Evolutionary conservation across 2,113 vertebrate species (phyloP), one percentile per base, ranked within the genome.

Genomic region (Catharus minimus): DNA sequence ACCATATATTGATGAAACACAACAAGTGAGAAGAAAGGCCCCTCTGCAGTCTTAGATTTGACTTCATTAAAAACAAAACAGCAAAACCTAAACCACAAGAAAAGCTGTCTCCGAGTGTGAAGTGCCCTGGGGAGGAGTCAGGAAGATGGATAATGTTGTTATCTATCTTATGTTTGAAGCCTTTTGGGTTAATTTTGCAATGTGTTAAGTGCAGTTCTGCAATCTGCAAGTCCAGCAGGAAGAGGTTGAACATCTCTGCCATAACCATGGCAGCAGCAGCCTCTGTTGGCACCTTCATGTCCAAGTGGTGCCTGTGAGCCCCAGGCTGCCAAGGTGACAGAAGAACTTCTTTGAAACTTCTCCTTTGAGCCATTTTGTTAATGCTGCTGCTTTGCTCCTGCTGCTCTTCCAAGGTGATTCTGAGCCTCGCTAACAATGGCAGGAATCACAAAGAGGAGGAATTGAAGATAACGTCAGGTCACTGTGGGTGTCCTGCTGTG

Each of bases 221-320:
- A 49, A 2, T 19, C 49, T 79, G 71, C 60, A 57, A 33, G 27
- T 33, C 15, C 23, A 58, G 52, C 49, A 62, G 58, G 16, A 73
- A 30, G 61, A 86, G 44, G 56, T 13, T 26, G 57, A 50, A 11
- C 10, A 6, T 62, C 56, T 67, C 22, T 47, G 66, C 68, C 16
- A 0, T n/a, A 36, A 15, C n/a, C 5, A 0, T 2, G 36, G 6
- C 3, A 13, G 65, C 2, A 16, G 71, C 77, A 60, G 58, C 65
- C 32, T 55, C 33, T 32, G 1, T 28, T 15, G 49, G 33, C 43
- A 47, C 44, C 68, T 44, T 53, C 0, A 0, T 50, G n/a, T 47
- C 71, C 0, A 0, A 47, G 44, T 2, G 60, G 24, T 16, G 46
- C 62, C 20, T 2, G 4, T 0, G 6, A 80, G 71, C 56, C 60